Conservation (phyloP, 2,888 invertebrate species). For the Limnephilus rhombicus region DNA sequence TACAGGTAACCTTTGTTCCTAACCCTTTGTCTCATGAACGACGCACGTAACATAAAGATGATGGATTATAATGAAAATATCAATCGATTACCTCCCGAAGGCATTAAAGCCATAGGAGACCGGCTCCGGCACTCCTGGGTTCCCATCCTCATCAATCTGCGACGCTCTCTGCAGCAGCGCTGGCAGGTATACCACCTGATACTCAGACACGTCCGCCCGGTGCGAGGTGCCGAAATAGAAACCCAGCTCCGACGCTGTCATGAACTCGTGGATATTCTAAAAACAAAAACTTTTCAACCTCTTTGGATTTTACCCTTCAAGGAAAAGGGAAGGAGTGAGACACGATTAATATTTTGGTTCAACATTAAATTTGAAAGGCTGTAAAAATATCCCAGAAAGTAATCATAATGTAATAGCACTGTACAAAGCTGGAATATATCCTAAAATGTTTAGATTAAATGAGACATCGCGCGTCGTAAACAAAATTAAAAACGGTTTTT, state of each 20-base stretch:
- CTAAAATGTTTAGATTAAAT: too few species aligned
- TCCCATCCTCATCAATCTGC: constrained; percentile 69
- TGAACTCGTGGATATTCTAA: constrained; percentile 70
- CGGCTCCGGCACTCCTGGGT: constrained; percentile 72
- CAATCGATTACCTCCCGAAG: constrained; percentile 78
- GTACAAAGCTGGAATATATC: neutral
- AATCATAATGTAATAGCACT: neutral
- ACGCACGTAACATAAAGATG: neutral
- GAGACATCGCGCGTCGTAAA: neutral
- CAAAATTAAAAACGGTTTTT: neutral
- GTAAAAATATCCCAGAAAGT: too few species aligned
- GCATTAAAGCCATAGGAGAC: constrained; percentile 79
- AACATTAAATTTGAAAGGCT: too few species aligned
- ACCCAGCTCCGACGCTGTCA: constrained; percentile 72
- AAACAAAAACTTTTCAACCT: neutral
- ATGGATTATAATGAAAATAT: neutral
- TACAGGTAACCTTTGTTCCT: too few species aligned
- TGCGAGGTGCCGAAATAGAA: constrained; percentile 72
- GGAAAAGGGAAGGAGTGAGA: neutral
- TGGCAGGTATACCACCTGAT: constrained; percentile 81
- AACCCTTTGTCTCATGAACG: too few species aligned
- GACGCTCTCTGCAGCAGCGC: constrained; percentile 75
- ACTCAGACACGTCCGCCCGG: constrained; percentile 74
- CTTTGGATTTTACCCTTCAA: neutral
- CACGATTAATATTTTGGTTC: neutral